Conservation (phyloP, 1,140 invertebrate species). For the Bombus balteatus region DNA sequence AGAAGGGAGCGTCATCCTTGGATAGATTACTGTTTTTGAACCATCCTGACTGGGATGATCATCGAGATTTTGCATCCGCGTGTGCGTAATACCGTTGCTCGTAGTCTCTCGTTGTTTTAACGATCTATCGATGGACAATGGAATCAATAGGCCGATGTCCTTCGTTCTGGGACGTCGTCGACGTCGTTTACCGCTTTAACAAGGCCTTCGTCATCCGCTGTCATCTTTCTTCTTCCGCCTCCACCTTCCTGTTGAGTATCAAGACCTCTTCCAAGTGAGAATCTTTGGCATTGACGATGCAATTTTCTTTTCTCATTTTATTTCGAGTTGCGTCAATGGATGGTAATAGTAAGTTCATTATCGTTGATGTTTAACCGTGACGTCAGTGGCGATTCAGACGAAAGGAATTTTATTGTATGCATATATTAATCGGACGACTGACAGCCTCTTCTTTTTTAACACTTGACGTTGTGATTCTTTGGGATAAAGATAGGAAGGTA, state of each 20-base stretch:
- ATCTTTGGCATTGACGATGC: not conserved
- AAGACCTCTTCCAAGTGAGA: not conserved
- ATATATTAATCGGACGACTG: not conserved
- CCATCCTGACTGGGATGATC: not conserved
- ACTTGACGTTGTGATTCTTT: not conserved
- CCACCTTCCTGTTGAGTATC: not conserved
- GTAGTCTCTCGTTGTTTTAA: conserved; percentile 33
- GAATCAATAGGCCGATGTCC: conserved; percentile 49
- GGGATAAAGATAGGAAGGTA: not conserved
- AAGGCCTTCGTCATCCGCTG: conserved; percentile 41
- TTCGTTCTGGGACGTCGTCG: conserved; percentile 46
- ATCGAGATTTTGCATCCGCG: conserved; percentile 24
- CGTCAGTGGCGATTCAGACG: not conserved
- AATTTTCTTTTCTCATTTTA: conserved; percentile 8
- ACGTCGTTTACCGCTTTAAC: conserved; percentile 61
- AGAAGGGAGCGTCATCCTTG: not conserved
- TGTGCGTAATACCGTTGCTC: conserved; percentile 61
- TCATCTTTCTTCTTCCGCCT: conserved; percentile 39
- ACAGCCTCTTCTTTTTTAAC: not conserved
- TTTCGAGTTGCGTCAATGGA: not conserved
- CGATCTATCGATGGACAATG: conserved; percentile 21
- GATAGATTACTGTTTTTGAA: conserved; percentile 33
- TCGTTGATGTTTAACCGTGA: not conserved
- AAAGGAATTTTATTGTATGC: not conserved
- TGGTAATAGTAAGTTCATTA: conserved; percentile 1